These are phyloP conservation scores for Melanchra persicariae DNA, from an alignment of 2,888 invertebrate genomes.

Conservation along the genomic window DNA sequence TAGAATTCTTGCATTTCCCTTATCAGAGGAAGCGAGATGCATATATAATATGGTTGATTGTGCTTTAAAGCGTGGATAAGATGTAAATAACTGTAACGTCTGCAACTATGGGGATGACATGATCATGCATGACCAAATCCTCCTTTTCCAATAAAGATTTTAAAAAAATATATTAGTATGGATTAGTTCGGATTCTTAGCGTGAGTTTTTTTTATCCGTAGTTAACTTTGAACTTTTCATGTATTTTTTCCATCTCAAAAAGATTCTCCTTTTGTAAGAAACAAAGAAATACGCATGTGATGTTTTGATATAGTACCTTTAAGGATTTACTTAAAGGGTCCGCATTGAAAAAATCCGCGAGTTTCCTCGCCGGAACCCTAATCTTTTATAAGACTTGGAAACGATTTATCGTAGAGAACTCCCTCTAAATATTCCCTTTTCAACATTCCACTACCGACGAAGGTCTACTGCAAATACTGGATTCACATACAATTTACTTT, in stretches of 20 bases:
- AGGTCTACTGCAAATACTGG: conserved; percentile 49
- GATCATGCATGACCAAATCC: too few relatives aligned
- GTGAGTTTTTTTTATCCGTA: too few relatives aligned
- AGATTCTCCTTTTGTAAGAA: conserved; percentile 20
- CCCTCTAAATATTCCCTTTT: conserved; percentile 56
- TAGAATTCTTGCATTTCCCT: too few relatives aligned
- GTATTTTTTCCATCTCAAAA: conserved; percentile 33
- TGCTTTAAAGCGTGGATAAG: too few relatives aligned
- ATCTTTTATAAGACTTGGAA: conserved; percentile 64
- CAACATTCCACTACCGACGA: conserved; percentile 50
- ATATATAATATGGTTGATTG: too few relatives aligned
- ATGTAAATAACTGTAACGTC: too few relatives aligned
- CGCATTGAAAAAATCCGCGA: conserved; percentile 45
- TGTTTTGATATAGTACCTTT: conserved; percentile 52
- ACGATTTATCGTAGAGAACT: conserved; percentile 60
- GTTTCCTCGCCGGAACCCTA: conserved; percentile 45
- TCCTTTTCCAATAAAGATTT: too few relatives aligned
- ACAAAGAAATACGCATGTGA: conserved; percentile 42
- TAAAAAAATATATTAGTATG: too few relatives aligned
- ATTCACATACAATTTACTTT: conserved; percentile 51
- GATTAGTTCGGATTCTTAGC: too few relatives aligned
- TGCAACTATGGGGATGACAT: too few relatives aligned
- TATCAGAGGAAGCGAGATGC: too few relatives aligned
- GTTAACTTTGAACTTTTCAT: conserved; percentile 13
- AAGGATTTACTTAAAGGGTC: conserved; percentile 49